These are phyloP conservation scores for Meganola albula DNA, from an alignment of 2,888 invertebrate genomes.

Conservation along the genomic window DNA sequence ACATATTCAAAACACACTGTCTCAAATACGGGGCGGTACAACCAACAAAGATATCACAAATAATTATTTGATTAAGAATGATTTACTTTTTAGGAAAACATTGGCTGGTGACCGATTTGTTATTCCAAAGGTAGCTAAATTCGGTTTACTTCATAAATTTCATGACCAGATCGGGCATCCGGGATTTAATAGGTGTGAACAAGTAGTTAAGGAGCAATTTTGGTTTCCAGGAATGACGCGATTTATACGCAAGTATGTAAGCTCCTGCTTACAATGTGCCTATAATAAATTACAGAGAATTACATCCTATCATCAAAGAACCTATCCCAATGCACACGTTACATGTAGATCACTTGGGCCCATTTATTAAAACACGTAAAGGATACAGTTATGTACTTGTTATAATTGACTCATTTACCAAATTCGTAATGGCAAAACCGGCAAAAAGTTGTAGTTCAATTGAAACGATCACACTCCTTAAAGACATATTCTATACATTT, in stretches of 20 bases:
- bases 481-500: not conserved
- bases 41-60: not conserved
- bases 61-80: not conserved
- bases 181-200: not conserved
- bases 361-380: slow-evolving; percentile 17
- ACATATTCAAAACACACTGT: no score
- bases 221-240: slow-evolving; percentile 48
- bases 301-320: slow-evolving; percentile 21
- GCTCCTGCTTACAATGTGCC: slow-evolving; percentile 16
- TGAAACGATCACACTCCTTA: slow-evolving; percentile 5
- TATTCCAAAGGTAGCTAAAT: slow-evolving; percentile 3
- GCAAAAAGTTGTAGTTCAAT: slow-evolving; percentile 10
- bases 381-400: slow-evolving; percentile 19
- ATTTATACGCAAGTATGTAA: slow-evolving; percentile 45
- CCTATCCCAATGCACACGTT: slow-evolving; percentile 19
- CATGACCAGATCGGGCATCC: slow-evolving; percentile 1
- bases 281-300: slow-evolving; percentile 20
- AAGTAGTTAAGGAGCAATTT: slow-evolving; percentile 38
- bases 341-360: slow-evolving; percentile 26
- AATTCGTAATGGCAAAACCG: slow-evolving; percentile 16
- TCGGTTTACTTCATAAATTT: slow-evolving; percentile 1
- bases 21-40: no score
- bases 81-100: not conserved
- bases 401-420: slow-evolving; percentile 20
- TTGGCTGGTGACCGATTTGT: slow-evolving; percentile 1